Evolutionary conservation across 2,113 vertebrate genomes (phyloP).

Genomic region (Psammodynastes pulverulentus): DNA sequence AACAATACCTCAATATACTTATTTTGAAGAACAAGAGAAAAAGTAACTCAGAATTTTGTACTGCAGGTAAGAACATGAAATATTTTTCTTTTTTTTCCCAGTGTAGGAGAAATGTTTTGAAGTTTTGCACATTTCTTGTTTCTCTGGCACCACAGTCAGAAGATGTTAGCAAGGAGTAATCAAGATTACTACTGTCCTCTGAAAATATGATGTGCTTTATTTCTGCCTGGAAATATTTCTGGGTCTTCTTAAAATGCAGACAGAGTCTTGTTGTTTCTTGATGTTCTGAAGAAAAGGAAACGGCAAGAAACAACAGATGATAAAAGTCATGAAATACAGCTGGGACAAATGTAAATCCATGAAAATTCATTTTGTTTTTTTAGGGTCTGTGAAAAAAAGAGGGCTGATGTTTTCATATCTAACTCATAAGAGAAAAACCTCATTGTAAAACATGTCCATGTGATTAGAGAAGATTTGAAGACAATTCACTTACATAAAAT

Average conservation of each 20-base stretch:
- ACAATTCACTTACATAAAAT: not conserved
- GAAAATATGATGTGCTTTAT: not conserved
- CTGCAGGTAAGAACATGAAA: constrained; percentile 7
- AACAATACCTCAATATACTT: not conserved
- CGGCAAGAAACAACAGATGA: constrained; percentile 31
- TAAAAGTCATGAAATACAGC: constrained; percentile 42
- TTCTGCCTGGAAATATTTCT: constrained; percentile 44
- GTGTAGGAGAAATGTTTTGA: constrained; percentile 60
- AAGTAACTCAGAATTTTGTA: constrained; percentile 63
- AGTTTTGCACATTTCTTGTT: constrained; percentile 66
- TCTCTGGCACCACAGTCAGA: constrained; percentile 36
- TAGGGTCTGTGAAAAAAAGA: not conserved
- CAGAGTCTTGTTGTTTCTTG: constrained; percentile 55
- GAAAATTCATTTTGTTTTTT: constrained; percentile 44
- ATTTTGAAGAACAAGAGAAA: constrained; percentile 55
- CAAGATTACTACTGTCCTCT: constrained; percentile 28
- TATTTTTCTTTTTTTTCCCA: constrained; percentile 62
- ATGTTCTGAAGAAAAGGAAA: constrained; percentile 51
- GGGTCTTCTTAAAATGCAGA: constrained; percentile 53
- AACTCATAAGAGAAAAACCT: constrained; percentile 38
- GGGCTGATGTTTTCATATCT: constrained; percentile 25
- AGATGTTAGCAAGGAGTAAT: constrained; percentile 51
- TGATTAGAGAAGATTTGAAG: constrained; percentile 7
- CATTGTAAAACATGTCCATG: constrained; percentile 34
- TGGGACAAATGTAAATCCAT: constrained; percentile 44